Evolutionary conservation across 2,113 vertebrate genomes (phyloP), one percentile per base, ranked within the genome.

Genomic region (Solenodon paradoxus): DNA sequence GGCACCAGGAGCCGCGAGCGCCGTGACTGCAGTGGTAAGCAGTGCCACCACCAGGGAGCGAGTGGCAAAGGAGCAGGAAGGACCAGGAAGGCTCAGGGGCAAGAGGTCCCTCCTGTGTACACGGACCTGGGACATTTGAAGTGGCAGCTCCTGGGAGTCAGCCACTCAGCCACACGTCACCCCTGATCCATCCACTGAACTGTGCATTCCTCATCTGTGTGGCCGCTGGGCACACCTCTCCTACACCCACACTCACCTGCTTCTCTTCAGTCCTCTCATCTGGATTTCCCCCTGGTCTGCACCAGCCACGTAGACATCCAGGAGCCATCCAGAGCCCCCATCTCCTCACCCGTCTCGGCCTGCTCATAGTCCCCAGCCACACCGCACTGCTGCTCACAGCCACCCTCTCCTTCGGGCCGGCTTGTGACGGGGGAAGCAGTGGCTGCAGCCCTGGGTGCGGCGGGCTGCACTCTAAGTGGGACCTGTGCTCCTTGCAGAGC

Each of bases 1-100:
- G 98, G 97, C 97, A 99, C 99, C 88, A 28, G 47, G 83, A 98
- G 94, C 57, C 98, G 97, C 0, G 98, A 93, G 1, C 97, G 30
- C 57, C 98, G 97, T 13, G 84, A 98, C 28, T 99, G 99, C 91
- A 93, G 94, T 0, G 97, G 97, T 99, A 99, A 97, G 98, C 96
- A 77, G 96, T 40, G 78, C 49, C 24, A 11, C 68, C 17, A 2
- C n/a, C 97, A 85, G 49, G 15, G 38, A 15, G 20, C 9, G 66
- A 49, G 57, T 1, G 5, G n/a, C 28, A 13, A 17, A 91, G 81
- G 24, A 68, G 55, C 32, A 96, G 95, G 69, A 89, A 96, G 90
- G 42, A 57, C 12, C 40, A 89, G 92, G 64, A 92, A 90, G 63
- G 45, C 51, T 1, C 51, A 95, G 66, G 77, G 90, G 38, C 19